Percentiles rank a stretch among this genome's conserved stretches.
These are phyloP conservation scores for Knipowitschia caucasica DNA, from an alignment of 2,797 vertebrate species.

Conservation along the genomic window DNA sequence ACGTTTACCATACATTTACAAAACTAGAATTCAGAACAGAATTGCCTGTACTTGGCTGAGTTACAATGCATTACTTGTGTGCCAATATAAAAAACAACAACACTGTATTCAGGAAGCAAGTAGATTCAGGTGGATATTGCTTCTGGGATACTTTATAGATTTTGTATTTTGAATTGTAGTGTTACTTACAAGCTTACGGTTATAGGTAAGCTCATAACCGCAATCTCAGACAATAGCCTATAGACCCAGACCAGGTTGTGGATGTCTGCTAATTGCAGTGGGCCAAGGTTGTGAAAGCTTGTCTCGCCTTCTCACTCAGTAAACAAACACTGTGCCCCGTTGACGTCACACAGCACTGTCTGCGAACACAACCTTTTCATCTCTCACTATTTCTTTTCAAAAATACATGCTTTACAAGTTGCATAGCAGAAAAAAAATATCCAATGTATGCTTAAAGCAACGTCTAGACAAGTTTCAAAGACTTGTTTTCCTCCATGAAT, in stretches of 20 bases:
- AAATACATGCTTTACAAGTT: too few relatives aligned
- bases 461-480: background rate
- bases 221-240: background rate
- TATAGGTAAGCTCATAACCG: background rate
- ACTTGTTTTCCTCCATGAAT: too few relatives aligned
- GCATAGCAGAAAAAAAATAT: background rate
- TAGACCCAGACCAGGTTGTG: background rate
- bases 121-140: too few relatives aligned
- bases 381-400: background rate
- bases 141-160: too few relatives aligned
- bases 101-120: too few relatives aligned
- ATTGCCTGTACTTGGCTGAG: too few relatives aligned
- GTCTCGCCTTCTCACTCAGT: background rate
- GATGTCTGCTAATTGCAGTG: background rate
- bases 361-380: background rate
- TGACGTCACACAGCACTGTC: background rate
- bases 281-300: background rate
- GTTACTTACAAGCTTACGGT: too few relatives aligned
- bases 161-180: too few relatives aligned
- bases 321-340: background rate
- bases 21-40: too few relatives aligned
- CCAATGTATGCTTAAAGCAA: background rate
- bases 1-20: too few relatives aligned
- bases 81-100: too few relatives aligned
- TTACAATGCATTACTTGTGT: too few relatives aligned